Conservation (phyloP, 2,797 vertebrate genomes). For the Lagorchestes hirsutus region DNA sequence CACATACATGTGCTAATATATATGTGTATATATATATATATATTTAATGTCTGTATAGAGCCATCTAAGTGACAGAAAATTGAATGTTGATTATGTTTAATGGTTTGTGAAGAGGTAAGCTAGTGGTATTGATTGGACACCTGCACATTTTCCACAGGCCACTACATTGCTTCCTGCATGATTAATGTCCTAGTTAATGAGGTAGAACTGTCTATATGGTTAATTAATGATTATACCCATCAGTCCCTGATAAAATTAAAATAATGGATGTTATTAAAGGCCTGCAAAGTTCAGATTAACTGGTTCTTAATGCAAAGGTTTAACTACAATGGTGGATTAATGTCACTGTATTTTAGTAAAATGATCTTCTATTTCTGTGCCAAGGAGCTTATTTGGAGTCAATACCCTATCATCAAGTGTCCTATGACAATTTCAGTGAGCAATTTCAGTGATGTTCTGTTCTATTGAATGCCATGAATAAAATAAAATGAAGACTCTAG, state of each 20-base stretch:
- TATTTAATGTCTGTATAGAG: background rate
- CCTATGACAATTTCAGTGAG: background rate
- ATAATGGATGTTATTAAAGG: slow-evolving; percentile 62
- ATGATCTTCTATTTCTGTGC: background rate
- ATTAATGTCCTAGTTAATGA: slow-evolving; percentile 65
- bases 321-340: slow-evolving; percentile 53
- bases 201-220: slow-evolving; percentile 44
- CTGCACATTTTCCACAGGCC: slow-evolving; percentile 13
- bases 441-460: background rate
- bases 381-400: slow-evolving; percentile 6
- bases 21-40: background rate
- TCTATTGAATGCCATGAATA: background rate
- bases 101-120: background rate
- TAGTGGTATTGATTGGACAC: background rate
- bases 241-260: slow-evolving; percentile 72
- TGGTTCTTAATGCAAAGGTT: slow-evolving; percentile 64
- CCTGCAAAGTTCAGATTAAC: slow-evolving; percentile 13
- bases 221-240: slow-evolving; percentile 52
- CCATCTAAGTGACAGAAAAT: slow-evolving; percentile 10
- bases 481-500: background rate
- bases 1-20: too few species aligned
- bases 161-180: slow-evolving; percentile 39
- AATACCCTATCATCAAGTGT: background rate
- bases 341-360: slow-evolving; percentile 48
- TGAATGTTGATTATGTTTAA: slow-evolving; percentile 34